Base-by-base conservation (phyloP, 2,113 vertebrate genomes). In the Petrocephalus zakoni region DNA sequence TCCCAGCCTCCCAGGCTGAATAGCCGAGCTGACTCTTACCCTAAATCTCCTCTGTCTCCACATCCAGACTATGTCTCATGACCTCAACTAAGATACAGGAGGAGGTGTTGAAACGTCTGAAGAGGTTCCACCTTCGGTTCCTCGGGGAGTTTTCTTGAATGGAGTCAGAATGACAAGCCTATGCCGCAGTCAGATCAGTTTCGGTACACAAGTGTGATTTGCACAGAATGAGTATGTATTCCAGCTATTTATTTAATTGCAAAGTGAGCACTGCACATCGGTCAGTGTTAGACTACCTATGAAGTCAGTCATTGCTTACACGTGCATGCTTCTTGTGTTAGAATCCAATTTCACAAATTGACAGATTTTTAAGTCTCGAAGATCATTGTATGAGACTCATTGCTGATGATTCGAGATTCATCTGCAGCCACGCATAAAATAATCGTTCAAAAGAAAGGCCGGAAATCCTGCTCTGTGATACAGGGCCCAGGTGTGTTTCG, bases 121-220 rank as follows among this genome's bases (percentile, higher is more conserved):
- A 55, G 22, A 52, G 21, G 42, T 96, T 96, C 87, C 94, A 96
- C 53, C 89, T 25, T 19, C 83, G 91, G 21, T 95, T 96, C 78
- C 92, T 95, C 90, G 90, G 90, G 10, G 92, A 93, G 3, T 94
- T 94, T 58, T 94, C 92, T 42, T 94, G 89, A 93, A 0, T 37
- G 55, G 72, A 78, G 17, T 42, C 13, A 0, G 68, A 37, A 75
- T 11, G 29, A 75, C 68, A 17, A 75, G 68, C 25, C 29, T 37
- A 37, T 37, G 64, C 64, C 34, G 64, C 10, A 72, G 4, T 34
- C 29, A 34, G 4, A 72, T 15, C 64, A 72, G 64, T 72, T 15
- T 72, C 25, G 29, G 4, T 72, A 25, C 64, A 13, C 29, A n/a
- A 5, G 29, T 72, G 25, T 72, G 64, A 72, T 72, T 37, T 37